Percentiles rank a stretch among this genome's conserved stretches.
These are phyloP conservation scores for Mus pahari DNA, from an alignment of 2,113 vertebrate species.

Conservation along the genomic window DNA sequence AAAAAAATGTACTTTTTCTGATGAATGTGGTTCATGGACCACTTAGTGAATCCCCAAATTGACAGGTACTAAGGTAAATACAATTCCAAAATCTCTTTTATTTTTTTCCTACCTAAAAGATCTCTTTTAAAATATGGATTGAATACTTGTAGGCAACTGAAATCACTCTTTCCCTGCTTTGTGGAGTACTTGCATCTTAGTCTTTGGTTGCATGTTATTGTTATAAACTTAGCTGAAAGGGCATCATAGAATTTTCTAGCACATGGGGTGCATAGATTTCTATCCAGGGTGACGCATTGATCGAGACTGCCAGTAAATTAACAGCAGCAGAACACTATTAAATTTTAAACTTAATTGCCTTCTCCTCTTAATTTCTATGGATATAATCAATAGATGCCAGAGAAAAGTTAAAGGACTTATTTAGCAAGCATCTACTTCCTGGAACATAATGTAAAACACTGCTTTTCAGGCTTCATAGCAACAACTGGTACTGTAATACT, in stretches of 20 bases:
- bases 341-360: slow-evolving; percentile 91
- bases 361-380: slow-evolving; percentile 90
- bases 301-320: slow-evolving; percentile 90
- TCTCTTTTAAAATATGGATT: slow-evolving; percentile 34
- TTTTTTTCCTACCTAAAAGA: neutral
- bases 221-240: slow-evolving; percentile 82
- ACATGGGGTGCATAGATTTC: slow-evolving; percentile 83
- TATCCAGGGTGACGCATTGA: slow-evolving; percentile 88
- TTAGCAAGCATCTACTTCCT: slow-evolving; percentile 85
- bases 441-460: slow-evolving; percentile 75
- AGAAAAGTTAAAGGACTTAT: slow-evolving; percentile 88
- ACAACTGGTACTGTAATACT: slow-evolving; percentile 76
- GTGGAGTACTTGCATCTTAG: slow-evolving; percentile 54
- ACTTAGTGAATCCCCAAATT: slow-evolving; percentile 25
- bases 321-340: slow-evolving; percentile 87
- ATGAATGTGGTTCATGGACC: neutral
- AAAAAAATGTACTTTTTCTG: slow-evolving; percentile 51
- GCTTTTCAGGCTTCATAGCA: slow-evolving; percentile 81
- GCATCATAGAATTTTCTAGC: slow-evolving; percentile 71
- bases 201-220: slow-evolving; percentile 78
- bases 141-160: neutral
- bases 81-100: neutral
- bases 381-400: slow-evolving; percentile 88
- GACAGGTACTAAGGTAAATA: slow-evolving; percentile 25
- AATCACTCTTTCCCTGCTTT: slow-evolving; percentile 64